phyloP scores from a whole-genome alignment of 37 sponge, comb jelly and placozoan genomes.

The Ephydatia muelleri region DNA sequence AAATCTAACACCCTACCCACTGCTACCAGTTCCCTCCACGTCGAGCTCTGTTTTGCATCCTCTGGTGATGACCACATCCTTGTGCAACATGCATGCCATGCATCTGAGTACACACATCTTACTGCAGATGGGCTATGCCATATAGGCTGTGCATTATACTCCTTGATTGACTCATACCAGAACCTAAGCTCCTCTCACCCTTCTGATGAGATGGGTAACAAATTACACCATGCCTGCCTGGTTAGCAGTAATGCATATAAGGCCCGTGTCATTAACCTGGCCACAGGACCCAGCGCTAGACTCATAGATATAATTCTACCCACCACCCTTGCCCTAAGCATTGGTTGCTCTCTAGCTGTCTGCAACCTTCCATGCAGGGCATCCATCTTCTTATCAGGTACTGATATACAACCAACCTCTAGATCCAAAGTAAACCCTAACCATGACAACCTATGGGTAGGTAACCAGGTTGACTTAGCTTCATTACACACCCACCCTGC shows the following conservation, averaged over 20 bases:
- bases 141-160: slow-evolving; percentile 18
- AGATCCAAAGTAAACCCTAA: slow-evolving; percentile 31
- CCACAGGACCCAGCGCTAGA: slow-evolving; percentile 3
- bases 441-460: not conserved
- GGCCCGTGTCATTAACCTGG: slow-evolving; percentile 7
- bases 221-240: slow-evolving; percentile 7
- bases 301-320: slow-evolving; percentile 17
- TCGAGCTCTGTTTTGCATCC: not conserved
- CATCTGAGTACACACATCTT: slow-evolving; percentile 50
- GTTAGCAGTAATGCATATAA: not conserved
- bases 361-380: not conserved
- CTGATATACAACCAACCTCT: not conserved
- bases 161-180: slow-evolving; percentile 4
- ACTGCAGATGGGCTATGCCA: slow-evolving; percentile 22
- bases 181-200: not conserved
- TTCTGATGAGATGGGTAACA: not conserved
- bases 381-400: slow-evolving; percentile 6
- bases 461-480: slow-evolving; percentile 11
- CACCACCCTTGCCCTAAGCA: not conserved
- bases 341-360: not conserved
- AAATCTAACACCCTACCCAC: slow-evolving; percentile 5
- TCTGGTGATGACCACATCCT: not conserved
- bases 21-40: slow-evolving; percentile 8
- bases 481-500: slow-evolving; percentile 5
- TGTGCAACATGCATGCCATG: too few species aligned